A percentile compares a stretch with the other conserved stretches of the same genome.
phyloP scores from a whole-genome alignment of 1,140 invertebrate species.

The Procambarus virginalis region DNA sequence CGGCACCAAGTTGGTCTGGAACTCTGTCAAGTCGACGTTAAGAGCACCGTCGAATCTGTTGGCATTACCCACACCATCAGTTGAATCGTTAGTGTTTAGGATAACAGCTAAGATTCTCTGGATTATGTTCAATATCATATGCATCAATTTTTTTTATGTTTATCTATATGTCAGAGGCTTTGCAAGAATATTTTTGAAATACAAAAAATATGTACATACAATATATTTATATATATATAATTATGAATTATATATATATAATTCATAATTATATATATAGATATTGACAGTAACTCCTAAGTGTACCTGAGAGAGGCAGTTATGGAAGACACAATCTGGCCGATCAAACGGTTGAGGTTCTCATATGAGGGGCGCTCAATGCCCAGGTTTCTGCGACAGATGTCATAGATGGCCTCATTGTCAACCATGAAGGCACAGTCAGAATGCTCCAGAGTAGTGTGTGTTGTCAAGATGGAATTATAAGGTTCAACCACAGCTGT shows the following conservation, averaged over 20 bases:
- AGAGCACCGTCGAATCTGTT: conserved; percentile 47
- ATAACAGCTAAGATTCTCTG: neutral
- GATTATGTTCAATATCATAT: too few species aligned
- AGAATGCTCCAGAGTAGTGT: conserved; percentile 82
- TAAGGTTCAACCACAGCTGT: conserved; percentile 83
- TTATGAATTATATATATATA: too few species aligned
- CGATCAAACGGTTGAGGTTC: conserved; percentile 86
- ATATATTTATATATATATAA: too few species aligned
- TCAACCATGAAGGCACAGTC: conserved; percentile 84
- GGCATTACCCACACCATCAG: neutral
- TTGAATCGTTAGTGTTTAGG: conserved; percentile 69
- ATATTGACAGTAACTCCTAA: conserved; percentile 61
- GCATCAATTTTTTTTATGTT: too few species aligned
- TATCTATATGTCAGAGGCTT: too few species aligned
- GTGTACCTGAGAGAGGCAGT: conserved; percentile 85
- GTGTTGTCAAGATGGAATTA: conserved; percentile 82
- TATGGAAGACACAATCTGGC: conserved; percentile 90
- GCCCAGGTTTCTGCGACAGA: conserved; percentile 80
- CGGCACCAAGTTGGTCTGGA: conserved; percentile 59
- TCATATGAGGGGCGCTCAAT: conserved; percentile 80
- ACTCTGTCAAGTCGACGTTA: conserved; percentile 74
- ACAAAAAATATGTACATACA: too few species aligned
- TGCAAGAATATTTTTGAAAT: too few species aligned
- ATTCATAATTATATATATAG: too few species aligned
- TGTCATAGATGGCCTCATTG: conserved; percentile 85